Evolutionary conservation across 2,888 invertebrate genomes (phyloP), one percentile per base, ranked within the genome.

Genomic region (Lasioglossum figueresi): DNA sequence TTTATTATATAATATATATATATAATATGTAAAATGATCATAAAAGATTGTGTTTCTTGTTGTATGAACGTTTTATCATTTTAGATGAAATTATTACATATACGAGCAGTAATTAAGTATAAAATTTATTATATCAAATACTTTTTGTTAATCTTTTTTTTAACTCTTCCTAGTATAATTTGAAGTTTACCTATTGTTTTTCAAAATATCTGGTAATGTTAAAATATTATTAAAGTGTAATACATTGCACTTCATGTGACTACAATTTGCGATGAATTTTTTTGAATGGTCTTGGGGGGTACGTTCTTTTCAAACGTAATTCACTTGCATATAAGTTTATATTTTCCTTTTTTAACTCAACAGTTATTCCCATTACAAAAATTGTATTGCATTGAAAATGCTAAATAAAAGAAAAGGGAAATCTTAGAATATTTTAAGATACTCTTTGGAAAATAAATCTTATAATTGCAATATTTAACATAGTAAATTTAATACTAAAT

Each of bases 1-100:
- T 90, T 88, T 89, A 90, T 91, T 89, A 83, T 48, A 45, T 45
- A 82, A 37, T 89, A 80, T 81, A 84, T 12, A 12, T 12, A 6
- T 48, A 2, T 52, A 23, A 45, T 48, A 48, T 48, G 19, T 86
- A 86, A 79, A 48, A 80, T 63, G 82, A 31, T 82, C 59, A 63
- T 79, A 78, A 84, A 76, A 43, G 66, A 63, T 78, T 68, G 56
- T 59, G 56, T 37, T 75, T 59, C 73, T 70, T 76, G 59, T 31
- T 71, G 19, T 40, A 66, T 34, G 12, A 52, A 59, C 16, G 72
- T 72, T 72, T 76, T 56, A 23, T 78, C 75, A 74, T 63, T 56
- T 82, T 72, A 66, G 10, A 56, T 34, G 23, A 76, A 77, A 81
- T 63, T n/a, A 31, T n/a, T 84, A 84, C 76, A 34, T 82, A 34